Conservation (phyloP, 2,888 invertebrate genomes). For the Tenthredo livida region DNA sequence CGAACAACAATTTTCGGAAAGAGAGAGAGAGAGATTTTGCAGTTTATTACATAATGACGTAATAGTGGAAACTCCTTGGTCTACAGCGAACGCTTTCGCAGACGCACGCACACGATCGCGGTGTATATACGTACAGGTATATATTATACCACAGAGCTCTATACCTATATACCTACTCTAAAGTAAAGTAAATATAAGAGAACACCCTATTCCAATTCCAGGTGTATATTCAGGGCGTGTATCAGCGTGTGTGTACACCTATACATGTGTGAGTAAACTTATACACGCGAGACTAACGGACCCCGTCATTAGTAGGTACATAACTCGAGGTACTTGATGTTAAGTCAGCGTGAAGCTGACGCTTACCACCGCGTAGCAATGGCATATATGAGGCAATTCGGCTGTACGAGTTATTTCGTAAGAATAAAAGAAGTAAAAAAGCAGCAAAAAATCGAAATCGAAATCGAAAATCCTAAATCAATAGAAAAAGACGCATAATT, state of each 20-base stretch:
- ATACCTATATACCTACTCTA: too few relatives aligned
- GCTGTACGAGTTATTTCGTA: background rate
- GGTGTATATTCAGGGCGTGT: background rate
- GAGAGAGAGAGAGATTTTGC: background rate
- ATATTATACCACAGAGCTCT: too few relatives aligned
- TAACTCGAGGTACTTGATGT: constrained; percentile 41
- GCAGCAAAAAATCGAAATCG: too few relatives aligned
- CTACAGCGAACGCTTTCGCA: constrained; percentile 8
- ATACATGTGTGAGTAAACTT: background rate
- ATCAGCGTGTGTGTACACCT: background rate
- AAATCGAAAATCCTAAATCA: too few relatives aligned
- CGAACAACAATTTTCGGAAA: background rate
- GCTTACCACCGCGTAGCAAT: constrained; percentile 18
- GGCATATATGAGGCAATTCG: constrained; percentile 26
- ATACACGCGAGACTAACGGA: constrained; percentile 3
- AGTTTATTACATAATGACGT: background rate
- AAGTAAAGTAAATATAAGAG: background rate
- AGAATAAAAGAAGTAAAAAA: background rate
- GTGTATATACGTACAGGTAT: background rate
- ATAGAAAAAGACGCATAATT: too few relatives aligned
- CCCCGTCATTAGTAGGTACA: constrained; percentile 37
- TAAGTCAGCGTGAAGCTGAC: constrained; percentile 45
- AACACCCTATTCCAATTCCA: constrained; percentile 19
- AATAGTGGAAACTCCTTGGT: constrained; percentile 19
- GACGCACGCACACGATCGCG: background rate